Conservation (phyloP, 2,113 vertebrate genomes). For the Promerops cafer region DNA sequence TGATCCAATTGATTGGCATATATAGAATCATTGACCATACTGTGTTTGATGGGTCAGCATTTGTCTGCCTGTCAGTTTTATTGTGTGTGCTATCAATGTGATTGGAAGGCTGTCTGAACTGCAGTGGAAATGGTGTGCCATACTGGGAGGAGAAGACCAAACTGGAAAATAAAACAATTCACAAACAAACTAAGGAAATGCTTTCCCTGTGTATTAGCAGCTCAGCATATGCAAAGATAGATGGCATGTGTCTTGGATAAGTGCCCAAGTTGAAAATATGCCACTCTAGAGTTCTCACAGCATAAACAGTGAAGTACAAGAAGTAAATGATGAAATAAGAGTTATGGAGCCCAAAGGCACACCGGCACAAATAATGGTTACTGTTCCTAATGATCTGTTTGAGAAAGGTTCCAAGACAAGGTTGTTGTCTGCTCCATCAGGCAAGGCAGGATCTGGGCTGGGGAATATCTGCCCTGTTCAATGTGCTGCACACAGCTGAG, state of each 20-base stretch:
- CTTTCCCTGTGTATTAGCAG: not conserved
- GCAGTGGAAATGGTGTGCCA: not conserved
- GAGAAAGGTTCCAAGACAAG: not conserved
- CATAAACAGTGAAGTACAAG: not conserved
- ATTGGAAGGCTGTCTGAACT: not conserved
- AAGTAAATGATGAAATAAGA: not conserved
- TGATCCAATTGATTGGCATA: conserved; percentile 9
- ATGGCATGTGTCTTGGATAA: not conserved
- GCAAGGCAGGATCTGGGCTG: not conserved
- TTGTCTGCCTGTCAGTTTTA: conserved; percentile 30
- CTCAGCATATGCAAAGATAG: not conserved
- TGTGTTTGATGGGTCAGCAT: not conserved
- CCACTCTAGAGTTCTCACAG: not conserved
- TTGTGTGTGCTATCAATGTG: not conserved
- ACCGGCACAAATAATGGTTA: not conserved
- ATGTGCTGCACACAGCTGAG: not conserved
- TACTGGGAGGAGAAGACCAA: not conserved
- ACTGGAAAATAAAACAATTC: not conserved
- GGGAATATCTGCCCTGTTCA: not conserved
- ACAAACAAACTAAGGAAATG: not conserved
- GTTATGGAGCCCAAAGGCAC: not conserved
- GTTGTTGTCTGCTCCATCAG: not conserved
- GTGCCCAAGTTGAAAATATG: not conserved
- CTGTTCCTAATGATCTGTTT: not conserved
- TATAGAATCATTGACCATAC: not conserved